Base-by-base conservation (phyloP, 1,140 invertebrate species). In the Drosophila nikananu region DNA sequence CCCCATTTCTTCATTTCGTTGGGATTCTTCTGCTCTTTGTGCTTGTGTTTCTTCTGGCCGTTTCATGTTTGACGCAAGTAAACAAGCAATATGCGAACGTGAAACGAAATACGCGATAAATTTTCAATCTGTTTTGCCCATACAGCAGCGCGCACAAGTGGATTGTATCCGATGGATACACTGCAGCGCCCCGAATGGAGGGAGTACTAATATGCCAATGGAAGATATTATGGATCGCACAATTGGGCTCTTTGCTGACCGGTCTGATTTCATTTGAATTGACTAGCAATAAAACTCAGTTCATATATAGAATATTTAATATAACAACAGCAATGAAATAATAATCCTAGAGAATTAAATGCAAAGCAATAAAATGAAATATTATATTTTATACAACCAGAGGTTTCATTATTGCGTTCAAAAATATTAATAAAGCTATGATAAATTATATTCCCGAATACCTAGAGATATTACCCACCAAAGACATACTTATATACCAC, bases 1-100 rank as follows among this genome's bases (percentile, higher is more conserved):
- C 37, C 35, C 25, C 63, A 42, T 55, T 48, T 68, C 61, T 46
- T 48, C 62, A 41, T 42, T 39, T 71, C 44, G 37, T 41, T 42
- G 54, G 54, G 44, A 37, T 72, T 70, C 64, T 46, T 72, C 39
- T 52, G 59, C 35, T 60, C 25, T 30, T 37, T n/a, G 51, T 19
- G 42, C 35, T 59, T 59, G 35, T 60, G 17, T 73, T 73, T 42
- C 39, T 65, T 63, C 67, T 84, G 72, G 82, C 82, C 84, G 82
- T 66, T 81, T 81, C 52, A 70, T 84, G 82, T 84, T 84, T 84
- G 82, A 84, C 82, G 82, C 82, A 84, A 84, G 82, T 84, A 84
- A 84, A 84, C 82, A 84, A 86, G 78, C 82, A 66, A 81, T 46
- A 66, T 63, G 58, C 62, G 67, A 72, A 77, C 41, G 44, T 81